phyloP scores from a whole-genome alignment of 2,797 vertebrate species.

The Pteronotus mesoamericanus region DNA sequence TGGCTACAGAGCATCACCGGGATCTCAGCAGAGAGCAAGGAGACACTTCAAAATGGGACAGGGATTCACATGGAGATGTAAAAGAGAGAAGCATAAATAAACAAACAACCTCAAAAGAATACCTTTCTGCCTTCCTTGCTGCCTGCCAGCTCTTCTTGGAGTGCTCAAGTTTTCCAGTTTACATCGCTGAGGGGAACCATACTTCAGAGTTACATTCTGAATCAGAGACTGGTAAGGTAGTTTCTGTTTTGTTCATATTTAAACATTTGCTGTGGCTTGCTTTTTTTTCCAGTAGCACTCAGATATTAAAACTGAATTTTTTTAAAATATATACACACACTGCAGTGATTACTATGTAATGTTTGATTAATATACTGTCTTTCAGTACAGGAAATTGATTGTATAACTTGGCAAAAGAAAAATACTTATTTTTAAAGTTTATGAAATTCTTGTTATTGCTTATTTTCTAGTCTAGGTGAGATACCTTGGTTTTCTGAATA shows the following conservation, averaged over 20 bases:
- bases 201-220: constrained; percentile 89
- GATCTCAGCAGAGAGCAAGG: constrained; percentile 74
- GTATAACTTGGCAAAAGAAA: background rate
- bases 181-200: constrained; percentile 96
- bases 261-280: background rate
- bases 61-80: constrained; percentile 76
- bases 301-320: constrained; percentile 10
- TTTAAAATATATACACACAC: background rate
- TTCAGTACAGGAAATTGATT: background rate
- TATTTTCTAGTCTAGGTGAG: constrained; percentile 13
- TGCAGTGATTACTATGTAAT: background rate
- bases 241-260: background rate
- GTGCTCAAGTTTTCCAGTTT: constrained; percentile 98
- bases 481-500: constrained; percentile 18
- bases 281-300: background rate
- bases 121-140: constrained; percentile 92
- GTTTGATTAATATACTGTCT: background rate
- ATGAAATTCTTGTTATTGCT: background rate
- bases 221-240: constrained; percentile 80
- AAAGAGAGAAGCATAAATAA: constrained; percentile 76
- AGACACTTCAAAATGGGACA: constrained; percentile 77
- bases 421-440: background rate
- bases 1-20: constrained; percentile 71
- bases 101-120: constrained; percentile 84
- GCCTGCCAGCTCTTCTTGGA: constrained; percentile 98